Percentiles rank a stretch among this genome's conserved stretches.
These are phyloP conservation scores for Coptotermes formosanus DNA, from an alignment of 1,140 invertebrate genomes.

Conservation along the genomic window DNA sequence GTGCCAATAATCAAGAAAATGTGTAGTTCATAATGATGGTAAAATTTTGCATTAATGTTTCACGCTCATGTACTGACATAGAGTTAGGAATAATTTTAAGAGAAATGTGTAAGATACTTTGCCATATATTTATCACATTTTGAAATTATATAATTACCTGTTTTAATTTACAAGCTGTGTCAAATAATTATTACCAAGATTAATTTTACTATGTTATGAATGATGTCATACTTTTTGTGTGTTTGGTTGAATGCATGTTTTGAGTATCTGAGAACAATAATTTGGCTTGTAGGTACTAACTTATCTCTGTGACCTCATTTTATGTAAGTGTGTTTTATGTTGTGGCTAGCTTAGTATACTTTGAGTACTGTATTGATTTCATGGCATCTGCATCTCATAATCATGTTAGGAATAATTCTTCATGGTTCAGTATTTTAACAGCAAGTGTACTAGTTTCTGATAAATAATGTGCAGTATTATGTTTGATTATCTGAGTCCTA, in stretches of 20 bases:
- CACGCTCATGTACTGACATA: conserved; percentile 31
- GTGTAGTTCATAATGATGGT: conserved; percentile 28
- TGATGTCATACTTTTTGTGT: neutral
- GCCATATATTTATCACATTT: conserved; percentile 28
- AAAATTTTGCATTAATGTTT: conserved; percentile 31
- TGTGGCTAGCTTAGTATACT: conserved; percentile 16
- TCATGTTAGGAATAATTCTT: neutral
- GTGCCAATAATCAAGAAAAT: conserved; percentile 31
- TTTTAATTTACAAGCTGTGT: conserved; percentile 30
- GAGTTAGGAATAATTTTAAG: conserved; percentile 34
- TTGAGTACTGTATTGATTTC: conserved; percentile 13
- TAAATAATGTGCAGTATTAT: neutral
- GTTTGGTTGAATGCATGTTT: conserved; percentile 22
- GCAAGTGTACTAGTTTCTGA: conserved; percentile 1
- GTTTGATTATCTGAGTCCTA: neutral
- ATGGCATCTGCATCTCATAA: neutral
- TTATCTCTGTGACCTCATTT: conserved; percentile 30
- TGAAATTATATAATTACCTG: conserved; percentile 32
- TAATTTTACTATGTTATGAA: conserved; percentile 9
- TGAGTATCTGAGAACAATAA: conserved; percentile 24
- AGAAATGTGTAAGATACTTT: conserved; percentile 27
- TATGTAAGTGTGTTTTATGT: conserved; percentile 29
- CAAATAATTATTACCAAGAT: conserved; percentile 3
- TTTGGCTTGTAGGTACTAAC: conserved; percentile 24
- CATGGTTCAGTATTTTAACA: neutral